Conservation (phyloP, 2,113 vertebrate species). For the Pomatorhinus ruficollis region DNA sequence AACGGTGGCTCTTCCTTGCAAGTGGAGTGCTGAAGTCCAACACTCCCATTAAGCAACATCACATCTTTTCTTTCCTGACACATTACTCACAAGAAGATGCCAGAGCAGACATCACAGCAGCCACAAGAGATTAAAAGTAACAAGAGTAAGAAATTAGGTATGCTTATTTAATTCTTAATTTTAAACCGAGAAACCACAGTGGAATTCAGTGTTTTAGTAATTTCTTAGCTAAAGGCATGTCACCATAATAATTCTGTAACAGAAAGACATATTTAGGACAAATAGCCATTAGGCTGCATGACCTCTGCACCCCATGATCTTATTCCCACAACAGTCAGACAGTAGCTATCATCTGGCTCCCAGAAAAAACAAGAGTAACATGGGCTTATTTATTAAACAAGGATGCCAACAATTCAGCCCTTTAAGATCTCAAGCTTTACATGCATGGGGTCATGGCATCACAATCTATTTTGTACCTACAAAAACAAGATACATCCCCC, state of each 20-base stretch:
- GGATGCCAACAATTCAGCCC: neutral
- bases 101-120: neutral
- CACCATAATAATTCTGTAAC: neutral
- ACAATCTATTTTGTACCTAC: constrained; percentile 35
- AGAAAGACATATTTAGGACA: neutral
- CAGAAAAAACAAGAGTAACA: neutral
- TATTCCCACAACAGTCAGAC: neutral
- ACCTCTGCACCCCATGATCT: neutral
- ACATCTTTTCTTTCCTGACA: neutral
- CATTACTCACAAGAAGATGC: neutral
- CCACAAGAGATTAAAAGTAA: neutral
- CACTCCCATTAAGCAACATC: neutral
- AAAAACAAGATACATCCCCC: neutral
- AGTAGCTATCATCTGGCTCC: neutral
- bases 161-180: neutral
- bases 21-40: neutral
- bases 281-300: neutral
- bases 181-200: neutral
- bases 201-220: neutral
- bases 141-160: neutral
- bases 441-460: neutral
- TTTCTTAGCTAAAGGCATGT: neutral
- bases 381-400: neutral
- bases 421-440: neutral
- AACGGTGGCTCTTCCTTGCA: neutral